These are phyloP conservation scores for Conus canariensis DNA, from an alignment of 2,888 invertebrate genomes.

Conservation along the genomic window DNA sequence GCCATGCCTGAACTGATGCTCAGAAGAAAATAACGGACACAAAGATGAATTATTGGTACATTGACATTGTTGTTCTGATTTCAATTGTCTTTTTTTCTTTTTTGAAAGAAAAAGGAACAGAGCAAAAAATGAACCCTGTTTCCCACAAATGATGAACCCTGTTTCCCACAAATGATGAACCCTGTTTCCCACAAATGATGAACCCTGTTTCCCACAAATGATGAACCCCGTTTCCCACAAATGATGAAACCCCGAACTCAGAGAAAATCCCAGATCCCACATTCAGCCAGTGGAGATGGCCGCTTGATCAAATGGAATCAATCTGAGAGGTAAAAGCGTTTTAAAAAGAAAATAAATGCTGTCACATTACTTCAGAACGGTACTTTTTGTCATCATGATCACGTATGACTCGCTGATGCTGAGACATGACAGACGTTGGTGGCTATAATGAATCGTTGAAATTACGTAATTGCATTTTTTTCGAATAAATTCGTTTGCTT, in stretches of 20 bases:
- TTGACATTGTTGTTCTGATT: neutral
- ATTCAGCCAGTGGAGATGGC: constrained; percentile 22
- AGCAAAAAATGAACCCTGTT: constrained; percentile 25
- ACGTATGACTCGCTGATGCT: neutral
- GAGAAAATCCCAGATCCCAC: constrained; percentile 26
- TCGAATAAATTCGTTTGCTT: no score
- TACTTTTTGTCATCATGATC: no score
- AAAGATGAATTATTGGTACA: constrained; percentile 40
- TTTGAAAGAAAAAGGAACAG: neutral
- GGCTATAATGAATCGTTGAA: no score
- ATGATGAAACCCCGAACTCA: constrained; percentile 19
- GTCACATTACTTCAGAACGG: no score
- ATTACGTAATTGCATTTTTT: no score
- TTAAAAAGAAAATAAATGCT: neutral
- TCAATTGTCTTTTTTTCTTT: no score
- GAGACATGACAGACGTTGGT: neutral
- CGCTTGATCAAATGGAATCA: constrained; percentile 44
- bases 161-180: constrained; percentile 40
- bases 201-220: constrained; percentile 36
- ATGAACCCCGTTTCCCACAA: constrained; percentile 36
- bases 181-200: constrained; percentile 37
- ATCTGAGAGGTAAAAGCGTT: neutral
- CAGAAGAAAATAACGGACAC: constrained; percentile 44
- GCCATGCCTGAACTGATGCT: constrained; percentile 40
- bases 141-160: constrained; percentile 25